phyloP scores from a whole-genome alignment of 1,140 invertebrate species.

The Sitodiplosis mosellana region DNA sequence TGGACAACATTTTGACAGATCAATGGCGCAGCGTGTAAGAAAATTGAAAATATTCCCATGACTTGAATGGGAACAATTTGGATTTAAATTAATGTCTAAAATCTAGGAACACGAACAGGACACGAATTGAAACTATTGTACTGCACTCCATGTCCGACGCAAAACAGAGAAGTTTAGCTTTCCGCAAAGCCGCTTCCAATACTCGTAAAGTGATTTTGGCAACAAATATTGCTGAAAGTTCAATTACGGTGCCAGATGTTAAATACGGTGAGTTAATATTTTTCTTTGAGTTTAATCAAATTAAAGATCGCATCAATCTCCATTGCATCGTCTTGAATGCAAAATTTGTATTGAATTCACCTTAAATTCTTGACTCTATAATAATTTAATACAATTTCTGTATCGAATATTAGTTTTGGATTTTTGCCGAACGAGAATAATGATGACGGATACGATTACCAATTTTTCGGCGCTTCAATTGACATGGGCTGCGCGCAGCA shows the following conservation, averaged over 20 bases:
- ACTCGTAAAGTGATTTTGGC: constrained; percentile 75
- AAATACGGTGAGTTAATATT: constrained; percentile 45
- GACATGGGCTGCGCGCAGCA: constrained; percentile 76
- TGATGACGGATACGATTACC: constrained; percentile 50
- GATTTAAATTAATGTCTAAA: too few relatives aligned
- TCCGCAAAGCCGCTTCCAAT: constrained; percentile 31
- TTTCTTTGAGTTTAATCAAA: background rate
- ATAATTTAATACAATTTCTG: constrained; percentile 11
- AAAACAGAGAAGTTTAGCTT: constrained; percentile 49
- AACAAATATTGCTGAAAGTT: constrained; percentile 95
- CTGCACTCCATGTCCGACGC: constrained; percentile 48
- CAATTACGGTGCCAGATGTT: constrained; percentile 85
- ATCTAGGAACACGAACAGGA: background rate
- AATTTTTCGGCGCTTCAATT: constrained; percentile 66
- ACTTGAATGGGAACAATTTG: too few relatives aligned
- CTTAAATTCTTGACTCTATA: constrained; percentile 5
- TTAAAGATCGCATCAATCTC: too few relatives aligned
- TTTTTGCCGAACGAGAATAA: constrained; percentile 79
- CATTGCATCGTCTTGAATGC: too few relatives aligned
- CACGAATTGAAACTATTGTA: constrained; percentile 24
- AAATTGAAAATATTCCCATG: too few relatives aligned
- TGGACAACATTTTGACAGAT: background rate
- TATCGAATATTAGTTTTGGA: constrained; percentile 58
- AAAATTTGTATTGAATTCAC: too few relatives aligned
- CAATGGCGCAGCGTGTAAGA: background rate